These are phyloP conservation scores for Aulostomus chinensis DNA, from an alignment of 2,797 vertebrate genomes.

Conservation along the genomic window DNA sequence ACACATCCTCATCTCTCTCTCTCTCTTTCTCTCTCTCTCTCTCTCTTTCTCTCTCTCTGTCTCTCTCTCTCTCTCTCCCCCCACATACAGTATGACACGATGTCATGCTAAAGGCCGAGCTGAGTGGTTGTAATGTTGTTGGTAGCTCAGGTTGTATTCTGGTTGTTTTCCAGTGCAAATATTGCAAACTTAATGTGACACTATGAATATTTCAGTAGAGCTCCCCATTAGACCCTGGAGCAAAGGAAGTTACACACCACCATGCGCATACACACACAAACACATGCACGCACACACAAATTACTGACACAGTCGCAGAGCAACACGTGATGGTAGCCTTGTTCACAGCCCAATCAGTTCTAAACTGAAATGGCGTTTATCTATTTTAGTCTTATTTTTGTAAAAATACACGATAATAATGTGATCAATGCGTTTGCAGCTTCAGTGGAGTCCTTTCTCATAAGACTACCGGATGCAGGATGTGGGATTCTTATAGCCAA, in stretches of 20 bases:
- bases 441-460: no score
- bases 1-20: constrained; percentile 5
- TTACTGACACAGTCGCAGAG: constrained; percentile 9
- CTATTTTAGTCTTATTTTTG: no score
- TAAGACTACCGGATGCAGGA: no score
- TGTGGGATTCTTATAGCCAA: no score
- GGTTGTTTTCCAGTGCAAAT: constrained; percentile 63
- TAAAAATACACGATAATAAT: no score
- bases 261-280: constrained; percentile 11
- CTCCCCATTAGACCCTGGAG: constrained; percentile 64
- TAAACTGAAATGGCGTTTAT: no score
- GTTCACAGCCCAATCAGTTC: no score
- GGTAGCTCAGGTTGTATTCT: constrained; percentile 48
- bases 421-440: no score
- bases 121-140: constrained; percentile 55
- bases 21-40: no score
- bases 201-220: constrained; percentile 75
- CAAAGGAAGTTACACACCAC: constrained; percentile 41
- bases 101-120: constrained; percentile 40
- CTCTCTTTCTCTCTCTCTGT: no score
- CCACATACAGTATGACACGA: constrained; percentile 6
- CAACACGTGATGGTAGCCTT: constrained; percentile 14
- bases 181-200: constrained; percentile 75
- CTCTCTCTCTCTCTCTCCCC: constrained; percentile 18
- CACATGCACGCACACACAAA: constrained; percentile 2